Conservation (phyloP, 2,888 invertebrate species). For the Stenodema calcarata region DNA sequence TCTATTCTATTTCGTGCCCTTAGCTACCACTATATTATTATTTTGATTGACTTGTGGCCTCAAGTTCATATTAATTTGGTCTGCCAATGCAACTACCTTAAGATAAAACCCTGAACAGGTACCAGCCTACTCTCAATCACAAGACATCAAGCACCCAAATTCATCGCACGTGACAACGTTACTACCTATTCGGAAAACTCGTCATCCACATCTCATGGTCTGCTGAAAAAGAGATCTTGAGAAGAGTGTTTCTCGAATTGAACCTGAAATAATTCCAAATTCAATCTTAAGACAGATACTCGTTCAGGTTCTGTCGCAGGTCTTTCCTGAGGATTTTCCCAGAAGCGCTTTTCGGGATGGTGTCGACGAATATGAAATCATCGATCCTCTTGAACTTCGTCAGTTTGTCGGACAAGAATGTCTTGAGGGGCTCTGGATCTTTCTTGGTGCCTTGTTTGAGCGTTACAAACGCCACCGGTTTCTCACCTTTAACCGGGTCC, state of each 20-base stretch:
- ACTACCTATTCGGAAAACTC: no score
- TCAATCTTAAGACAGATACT: not conserved
- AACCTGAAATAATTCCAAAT: not conserved
- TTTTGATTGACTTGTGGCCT: no score
- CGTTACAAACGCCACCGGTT: conserved; percentile 76
- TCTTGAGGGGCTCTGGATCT: conserved; percentile 63
- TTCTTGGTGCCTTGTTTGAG: conserved; percentile 64
- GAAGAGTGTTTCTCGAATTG: not conserved
- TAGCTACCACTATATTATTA: no score
- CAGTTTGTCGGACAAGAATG: conserved; percentile 63
- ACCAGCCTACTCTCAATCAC: no score
- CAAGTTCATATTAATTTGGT: no score
- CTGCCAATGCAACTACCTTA: no score
- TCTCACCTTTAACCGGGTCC: conserved; percentile 73
- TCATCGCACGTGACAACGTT: no score
- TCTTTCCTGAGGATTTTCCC: conserved; percentile 79
- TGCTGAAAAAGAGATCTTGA: not conserved
- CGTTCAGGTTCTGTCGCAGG: conserved; percentile 62
- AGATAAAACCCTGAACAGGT: no score
- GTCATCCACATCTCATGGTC: not conserved
- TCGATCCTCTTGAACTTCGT: conserved; percentile 78
- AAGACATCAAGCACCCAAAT: no score
- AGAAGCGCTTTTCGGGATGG: conserved; percentile 76
- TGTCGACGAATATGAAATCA: conserved; percentile 72
- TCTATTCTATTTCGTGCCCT: no score